These are phyloP conservation scores for Melinopterus prodromus DNA, from an alignment of 2,888 invertebrate species.

Conservation along the genomic window DNA sequence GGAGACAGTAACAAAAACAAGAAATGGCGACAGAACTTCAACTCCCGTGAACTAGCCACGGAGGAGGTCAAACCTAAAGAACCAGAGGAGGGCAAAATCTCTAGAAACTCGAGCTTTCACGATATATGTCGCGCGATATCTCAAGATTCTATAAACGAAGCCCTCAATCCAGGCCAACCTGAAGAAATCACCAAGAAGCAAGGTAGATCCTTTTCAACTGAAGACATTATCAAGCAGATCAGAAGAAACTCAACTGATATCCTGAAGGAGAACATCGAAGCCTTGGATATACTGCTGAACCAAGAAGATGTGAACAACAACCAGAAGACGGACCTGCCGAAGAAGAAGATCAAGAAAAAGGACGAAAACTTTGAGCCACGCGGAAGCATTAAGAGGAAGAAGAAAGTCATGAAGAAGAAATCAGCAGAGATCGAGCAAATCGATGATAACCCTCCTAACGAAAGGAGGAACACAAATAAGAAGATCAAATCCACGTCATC, in stretches of 20 bases:
- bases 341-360: slow-evolving; percentile 47
- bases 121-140: slow-evolving; percentile 66
- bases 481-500: slow-evolving; percentile 49
- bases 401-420: slow-evolving; percentile 52
- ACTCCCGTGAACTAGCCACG: slow-evolving; percentile 64
- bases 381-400: slow-evolving; percentile 51
- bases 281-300: slow-evolving; percentile 65
- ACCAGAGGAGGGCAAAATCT: slow-evolving; percentile 42
- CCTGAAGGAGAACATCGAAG: slow-evolving; percentile 65
- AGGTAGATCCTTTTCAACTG: slow-evolving; percentile 53
- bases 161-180: slow-evolving; percentile 64
- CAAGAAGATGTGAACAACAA: slow-evolving; percentile 56
- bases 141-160: slow-evolving; percentile 63
- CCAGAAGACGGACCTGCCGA: slow-evolving; percentile 43
- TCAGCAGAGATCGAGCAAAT: slow-evolving; percentile 34
- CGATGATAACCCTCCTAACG: slow-evolving; percentile 35
- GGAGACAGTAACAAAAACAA: slow-evolving; percentile 53
- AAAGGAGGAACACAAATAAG: slow-evolving; percentile 47
- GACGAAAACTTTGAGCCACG: slow-evolving; percentile 42
- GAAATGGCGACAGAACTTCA: slow-evolving; percentile 70
- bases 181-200: slow-evolving; percentile 58
- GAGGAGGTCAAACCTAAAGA: slow-evolving; percentile 60
- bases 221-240: slow-evolving; percentile 56
- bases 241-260: slow-evolving; percentile 67
- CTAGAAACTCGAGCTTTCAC: slow-evolving; percentile 62